Evolutionary conservation across 2,888 invertebrate species (phyloP).

Genomic region (Caenorhabditis sp.): DNA sequence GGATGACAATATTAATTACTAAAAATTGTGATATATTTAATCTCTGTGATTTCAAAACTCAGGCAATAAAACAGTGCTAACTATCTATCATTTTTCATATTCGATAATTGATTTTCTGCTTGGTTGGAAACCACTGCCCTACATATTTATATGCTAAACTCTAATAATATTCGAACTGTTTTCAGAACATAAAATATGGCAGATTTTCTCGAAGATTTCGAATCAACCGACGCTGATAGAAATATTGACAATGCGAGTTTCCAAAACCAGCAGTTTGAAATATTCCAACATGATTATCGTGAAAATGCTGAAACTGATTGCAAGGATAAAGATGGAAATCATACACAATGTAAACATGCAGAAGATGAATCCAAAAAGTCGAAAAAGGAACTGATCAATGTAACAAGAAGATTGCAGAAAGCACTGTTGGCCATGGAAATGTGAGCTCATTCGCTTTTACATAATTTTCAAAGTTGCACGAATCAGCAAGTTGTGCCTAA

Average conservation of each 20-base stretch:
- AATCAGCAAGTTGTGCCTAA: no score
- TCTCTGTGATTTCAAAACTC: neutral
- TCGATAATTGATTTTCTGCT: neutral
- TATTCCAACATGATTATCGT: conserved; percentile 50
- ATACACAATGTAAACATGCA: conserved; percentile 18
- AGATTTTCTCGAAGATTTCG: conserved; percentile 38
- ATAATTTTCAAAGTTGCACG: no score
- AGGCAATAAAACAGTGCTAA: neutral
- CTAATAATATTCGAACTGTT: neutral
- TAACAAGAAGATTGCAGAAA: conserved; percentile 40
- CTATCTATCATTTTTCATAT: neutral
- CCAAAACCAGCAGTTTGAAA: conserved; percentile 38
- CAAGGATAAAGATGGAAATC: conserved; percentile 17
- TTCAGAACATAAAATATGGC: conserved; percentile 31
- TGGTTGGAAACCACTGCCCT: neutral
- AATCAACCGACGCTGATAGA: conserved; percentile 22
- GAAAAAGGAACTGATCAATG: conserved; percentile 50
- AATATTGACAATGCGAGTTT: conserved; percentile 27
- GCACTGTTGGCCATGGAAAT: conserved; percentile 22
- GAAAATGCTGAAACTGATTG: conserved; percentile 36
- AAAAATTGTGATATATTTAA: no score
- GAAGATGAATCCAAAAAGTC: conserved; percentile 4
- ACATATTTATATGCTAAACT: neutral
- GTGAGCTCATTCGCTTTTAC: conserved; percentile 3
- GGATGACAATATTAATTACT: conserved; percentile 13